phyloP scores from a whole-genome alignment of 2,797 vertebrate species.

The Helicolenus hilgendorfi region DNA sequence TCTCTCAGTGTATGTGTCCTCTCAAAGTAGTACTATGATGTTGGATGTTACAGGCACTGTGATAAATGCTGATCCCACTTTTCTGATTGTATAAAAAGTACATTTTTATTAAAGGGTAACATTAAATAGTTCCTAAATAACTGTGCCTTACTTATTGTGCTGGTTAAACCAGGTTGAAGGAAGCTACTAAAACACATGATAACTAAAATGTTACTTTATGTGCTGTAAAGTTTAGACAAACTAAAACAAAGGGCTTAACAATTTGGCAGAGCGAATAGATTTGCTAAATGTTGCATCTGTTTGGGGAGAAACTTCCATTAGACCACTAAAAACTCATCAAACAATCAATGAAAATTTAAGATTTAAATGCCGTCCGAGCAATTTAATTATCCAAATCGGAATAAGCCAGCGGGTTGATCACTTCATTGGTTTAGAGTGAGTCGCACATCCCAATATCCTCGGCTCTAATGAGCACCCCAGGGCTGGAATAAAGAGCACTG shows the following conservation, averaged over 20 bases:
- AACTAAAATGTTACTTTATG: neutral
- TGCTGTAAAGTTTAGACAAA: neutral
- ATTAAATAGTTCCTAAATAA: neutral
- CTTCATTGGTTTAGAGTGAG: slow-evolving; percentile 69
- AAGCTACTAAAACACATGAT: neutral
- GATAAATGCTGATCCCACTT: no score
- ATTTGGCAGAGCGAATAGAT: neutral
- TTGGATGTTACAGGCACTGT: no score
- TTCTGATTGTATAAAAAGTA: no score
- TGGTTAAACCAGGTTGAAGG: neutral
- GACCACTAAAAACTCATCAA: slow-evolving; percentile 10
- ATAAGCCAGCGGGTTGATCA: slow-evolving; percentile 70
- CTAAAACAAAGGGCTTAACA: neutral
- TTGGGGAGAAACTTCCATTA: slow-evolving; percentile 4
- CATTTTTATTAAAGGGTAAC: neutral
- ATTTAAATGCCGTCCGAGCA: slow-evolving; percentile 50
- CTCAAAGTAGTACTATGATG: no score
- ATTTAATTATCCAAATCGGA: slow-evolving; percentile 68
- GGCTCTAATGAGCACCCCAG: slow-evolving; percentile 76
- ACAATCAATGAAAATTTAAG: slow-evolving; percentile 49
- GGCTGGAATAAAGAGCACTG: slow-evolving; percentile 69
- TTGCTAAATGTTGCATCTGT: slow-evolving; percentile 13
- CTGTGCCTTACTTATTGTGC: neutral
- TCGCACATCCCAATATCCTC: slow-evolving; percentile 64
- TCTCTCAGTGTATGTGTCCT: no score